Conservation (phyloP, 2,888 invertebrate genomes). For the Coenonympha arcania region DNA sequence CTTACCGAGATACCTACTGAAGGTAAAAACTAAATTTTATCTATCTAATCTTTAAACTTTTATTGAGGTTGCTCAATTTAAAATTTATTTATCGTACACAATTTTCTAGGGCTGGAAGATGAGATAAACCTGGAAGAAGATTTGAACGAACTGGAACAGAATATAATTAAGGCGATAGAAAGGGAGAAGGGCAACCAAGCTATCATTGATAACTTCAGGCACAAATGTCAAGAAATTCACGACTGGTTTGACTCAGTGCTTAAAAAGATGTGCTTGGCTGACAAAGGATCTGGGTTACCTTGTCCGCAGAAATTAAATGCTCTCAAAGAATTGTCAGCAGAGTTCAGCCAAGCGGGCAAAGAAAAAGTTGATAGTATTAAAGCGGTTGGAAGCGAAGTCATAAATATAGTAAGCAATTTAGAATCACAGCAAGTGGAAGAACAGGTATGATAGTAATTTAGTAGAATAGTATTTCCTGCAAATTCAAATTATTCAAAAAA, state of each 20-base stretch:
- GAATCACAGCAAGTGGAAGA: slow-evolving; percentile 94
- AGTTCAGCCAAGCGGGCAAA: slow-evolving; percentile 83
- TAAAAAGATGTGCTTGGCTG: slow-evolving; percentile 86
- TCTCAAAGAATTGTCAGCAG: slow-evolving; percentile 80
- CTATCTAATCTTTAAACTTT: not conserved
- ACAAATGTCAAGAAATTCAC: slow-evolving; percentile 82
- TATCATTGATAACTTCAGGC: slow-evolving; percentile 84
- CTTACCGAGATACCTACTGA: slow-evolving; percentile 80
- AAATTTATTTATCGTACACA: not conserved
- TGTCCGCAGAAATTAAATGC: slow-evolving; percentile 85
- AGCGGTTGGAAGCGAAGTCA: slow-evolving; percentile 79
- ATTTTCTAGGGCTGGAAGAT: slow-evolving; percentile 72
- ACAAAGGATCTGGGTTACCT: slow-evolving; percentile 87
- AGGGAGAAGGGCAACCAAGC: slow-evolving; percentile 84
- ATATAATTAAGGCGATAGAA: slow-evolving; percentile 80
- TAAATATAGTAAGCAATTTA: slow-evolving; percentile 86
- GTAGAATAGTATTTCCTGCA: slow-evolving; percentile 1
- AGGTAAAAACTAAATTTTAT: slow-evolving; percentile 54
- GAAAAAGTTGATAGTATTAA: slow-evolving; percentile 82
- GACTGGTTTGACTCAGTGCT: slow-evolving; percentile 86
- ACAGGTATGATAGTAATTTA: slow-evolving; percentile 73
- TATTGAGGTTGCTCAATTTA: not conserved
- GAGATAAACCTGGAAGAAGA: slow-evolving; percentile 81
- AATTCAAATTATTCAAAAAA: not conserved
- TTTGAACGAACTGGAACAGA: slow-evolving; percentile 80